Conservation (phyloP, 2,888 invertebrate species). For the Mythimna vitellina region DNA sequence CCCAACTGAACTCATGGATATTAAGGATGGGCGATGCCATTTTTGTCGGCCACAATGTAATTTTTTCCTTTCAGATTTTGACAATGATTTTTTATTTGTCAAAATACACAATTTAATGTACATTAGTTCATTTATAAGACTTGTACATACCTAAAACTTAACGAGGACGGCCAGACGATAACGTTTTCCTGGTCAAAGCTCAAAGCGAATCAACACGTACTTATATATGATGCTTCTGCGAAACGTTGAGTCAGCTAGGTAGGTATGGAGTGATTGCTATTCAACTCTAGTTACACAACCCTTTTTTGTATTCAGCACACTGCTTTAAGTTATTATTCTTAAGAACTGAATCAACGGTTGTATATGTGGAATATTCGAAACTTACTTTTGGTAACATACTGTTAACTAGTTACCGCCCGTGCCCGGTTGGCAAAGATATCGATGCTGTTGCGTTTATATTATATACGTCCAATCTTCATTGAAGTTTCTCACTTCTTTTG, state of each 20-base stretch:
- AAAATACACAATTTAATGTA: not conserved
- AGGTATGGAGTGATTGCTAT: constrained; percentile 49
- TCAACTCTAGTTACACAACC: constrained; percentile 52
- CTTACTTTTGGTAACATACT: not conserved
- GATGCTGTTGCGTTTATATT: no score
- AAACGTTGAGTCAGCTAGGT: constrained; percentile 66
- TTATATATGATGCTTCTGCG: constrained; percentile 55
- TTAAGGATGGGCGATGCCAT: not conserved
- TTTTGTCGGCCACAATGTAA: not conserved
- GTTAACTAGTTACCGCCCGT: not conserved
- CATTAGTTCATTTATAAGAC: constrained; percentile 15
- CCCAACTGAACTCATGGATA: constrained; percentile 3
- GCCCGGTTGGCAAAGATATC: not conserved
- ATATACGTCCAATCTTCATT: not conserved
- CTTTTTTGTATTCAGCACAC: constrained; percentile 54
- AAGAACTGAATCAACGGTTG: constrained; percentile 26
- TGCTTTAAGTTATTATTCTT: constrained; percentile 35
- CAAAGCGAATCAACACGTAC: constrained; percentile 41
- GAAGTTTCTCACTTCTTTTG: not conserved
- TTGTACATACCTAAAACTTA: not conserved
- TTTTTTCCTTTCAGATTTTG: not conserved
- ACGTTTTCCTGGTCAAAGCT: constrained; percentile 61
- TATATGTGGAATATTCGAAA: constrained; percentile 2
- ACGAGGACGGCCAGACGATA: constrained; percentile 42
- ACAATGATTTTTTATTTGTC: not conserved